These are phyloP conservation scores for Nansenia antarctica DNA, from an alignment of 2,113 vertebrate species.

Conservation along the genomic window DNA sequence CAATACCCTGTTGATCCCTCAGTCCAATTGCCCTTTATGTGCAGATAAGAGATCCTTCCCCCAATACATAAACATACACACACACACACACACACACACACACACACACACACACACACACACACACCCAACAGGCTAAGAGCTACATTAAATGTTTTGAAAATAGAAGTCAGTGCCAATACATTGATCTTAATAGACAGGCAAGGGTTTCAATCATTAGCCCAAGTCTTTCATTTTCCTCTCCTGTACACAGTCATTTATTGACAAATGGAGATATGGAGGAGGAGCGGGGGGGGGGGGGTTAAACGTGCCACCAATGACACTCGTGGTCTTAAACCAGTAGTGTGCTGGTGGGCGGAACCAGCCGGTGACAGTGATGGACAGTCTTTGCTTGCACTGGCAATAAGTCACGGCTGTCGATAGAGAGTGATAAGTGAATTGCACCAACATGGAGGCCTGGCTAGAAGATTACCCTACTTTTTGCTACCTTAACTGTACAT, in stretches of 20 bases:
- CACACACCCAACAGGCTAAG: no score
- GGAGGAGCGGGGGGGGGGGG: background rate
- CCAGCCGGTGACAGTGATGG: constrained; percentile 1
- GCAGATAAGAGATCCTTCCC: no score
- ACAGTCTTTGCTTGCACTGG: constrained; percentile 19
- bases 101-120: no score
- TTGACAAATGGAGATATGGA: background rate
- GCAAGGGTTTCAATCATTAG: background rate
- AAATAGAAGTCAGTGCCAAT: no score
- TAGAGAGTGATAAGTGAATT: constrained; percentile 21
- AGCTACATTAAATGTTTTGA: no score
- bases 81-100: no score
- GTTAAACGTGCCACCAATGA: background rate
- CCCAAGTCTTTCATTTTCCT: constrained; percentile 1
- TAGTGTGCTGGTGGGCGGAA: background rate
- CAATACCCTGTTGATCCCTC: no score
- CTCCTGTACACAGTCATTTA: constrained; percentile 2
- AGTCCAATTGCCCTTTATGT: no score
- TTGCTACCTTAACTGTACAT: no score
- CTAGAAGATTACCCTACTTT: constrained; percentile 1
- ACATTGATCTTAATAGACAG: no score
- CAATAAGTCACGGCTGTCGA: constrained; percentile 27
- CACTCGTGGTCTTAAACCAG: constrained; percentile 15
- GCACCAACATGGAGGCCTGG: constrained; percentile 21
- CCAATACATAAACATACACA: no score